phyloP scores from a whole-genome alignment of 2,888 invertebrate species.

The Brenthis hecate region DNA sequence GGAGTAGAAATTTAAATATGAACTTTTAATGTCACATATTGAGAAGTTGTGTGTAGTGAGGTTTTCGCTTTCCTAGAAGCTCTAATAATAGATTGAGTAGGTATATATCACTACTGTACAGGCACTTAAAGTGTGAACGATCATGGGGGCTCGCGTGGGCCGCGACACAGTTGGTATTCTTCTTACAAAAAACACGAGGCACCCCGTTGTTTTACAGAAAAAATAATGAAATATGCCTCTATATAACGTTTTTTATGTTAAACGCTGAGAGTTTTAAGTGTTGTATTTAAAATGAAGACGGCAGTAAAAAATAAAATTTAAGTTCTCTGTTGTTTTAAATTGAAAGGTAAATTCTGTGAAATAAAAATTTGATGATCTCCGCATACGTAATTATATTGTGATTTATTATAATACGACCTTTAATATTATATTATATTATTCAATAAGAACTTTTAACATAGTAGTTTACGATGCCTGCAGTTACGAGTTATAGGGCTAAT shows the following conservation, averaged over 20 bases:
- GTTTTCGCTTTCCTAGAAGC: constrained; percentile 45
- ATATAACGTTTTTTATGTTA: constrained; percentile 72
- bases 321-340: constrained; percentile 45
- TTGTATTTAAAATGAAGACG: constrained; percentile 64
- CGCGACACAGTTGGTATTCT: constrained; percentile 66
- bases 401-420: constrained; percentile 25
- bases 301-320: constrained; percentile 58
- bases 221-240: constrained; percentile 77
- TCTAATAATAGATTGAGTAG: constrained; percentile 66
- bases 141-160: constrained; percentile 70
- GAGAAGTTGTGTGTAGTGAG: constrained; percentile 39
- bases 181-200: constrained; percentile 71
- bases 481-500: no score
- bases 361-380: constrained; percentile 37
- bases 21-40: constrained; percentile 27
- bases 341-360: constrained; percentile 41
- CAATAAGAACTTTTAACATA: background rate
- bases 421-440: constrained; percentile 27
- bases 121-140: constrained; percentile 79
- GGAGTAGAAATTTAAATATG: constrained; percentile 38
- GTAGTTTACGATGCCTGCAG: no score
- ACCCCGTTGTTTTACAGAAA: constrained; percentile 80
- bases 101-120: constrained; percentile 69
- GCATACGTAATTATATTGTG: constrained; percentile 33
- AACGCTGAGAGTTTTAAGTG: constrained; percentile 68